Evolutionary conservation across 2,113 vertebrate species (phyloP).

Genomic region (Theropithecus gelada): DNA sequence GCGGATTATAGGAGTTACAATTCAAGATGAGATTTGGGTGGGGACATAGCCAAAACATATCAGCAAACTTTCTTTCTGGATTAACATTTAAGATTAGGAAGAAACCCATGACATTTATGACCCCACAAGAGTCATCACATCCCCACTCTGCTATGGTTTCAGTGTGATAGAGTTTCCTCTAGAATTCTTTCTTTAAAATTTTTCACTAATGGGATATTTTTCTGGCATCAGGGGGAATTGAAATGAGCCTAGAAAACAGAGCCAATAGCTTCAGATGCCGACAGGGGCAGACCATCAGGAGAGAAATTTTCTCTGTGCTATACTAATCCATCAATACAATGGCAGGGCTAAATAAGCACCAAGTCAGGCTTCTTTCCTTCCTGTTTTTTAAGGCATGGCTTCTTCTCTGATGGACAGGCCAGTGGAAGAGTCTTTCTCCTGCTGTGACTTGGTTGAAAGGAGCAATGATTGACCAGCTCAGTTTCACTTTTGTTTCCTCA

Average conservation of each 20-base stretch:
- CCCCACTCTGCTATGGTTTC: neutral
- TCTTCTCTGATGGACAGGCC: neutral
- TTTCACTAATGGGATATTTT: constrained; percentile 61
- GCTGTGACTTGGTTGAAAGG: neutral
- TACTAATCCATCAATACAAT: neutral
- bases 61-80: neutral
- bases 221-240: constrained; percentile 36
- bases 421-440: neutral
- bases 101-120: neutral
- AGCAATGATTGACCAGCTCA: neutral
- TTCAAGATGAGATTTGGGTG: too few species aligned
- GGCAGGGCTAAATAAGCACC: neutral
- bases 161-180: constrained; percentile 23
- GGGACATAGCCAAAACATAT: too few species aligned
- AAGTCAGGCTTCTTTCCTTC: neutral
- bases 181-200: constrained; percentile 55
- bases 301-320: constrained; percentile 42
- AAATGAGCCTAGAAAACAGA: constrained; percentile 57
- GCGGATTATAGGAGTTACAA: too few species aligned
- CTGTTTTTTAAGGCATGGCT: neutral
- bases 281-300: neutral
- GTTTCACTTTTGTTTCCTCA: neutral
- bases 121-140: constrained; percentile 53
- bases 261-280: constrained; percentile 59
- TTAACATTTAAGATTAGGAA: constrained; percentile 23